A percentile compares a stretch with the other conserved stretches of the same genome.
These are phyloP conservation scores for Panopea generosa DNA, from an alignment of 2,888 invertebrate species.

Conservation along the genomic window DNA sequence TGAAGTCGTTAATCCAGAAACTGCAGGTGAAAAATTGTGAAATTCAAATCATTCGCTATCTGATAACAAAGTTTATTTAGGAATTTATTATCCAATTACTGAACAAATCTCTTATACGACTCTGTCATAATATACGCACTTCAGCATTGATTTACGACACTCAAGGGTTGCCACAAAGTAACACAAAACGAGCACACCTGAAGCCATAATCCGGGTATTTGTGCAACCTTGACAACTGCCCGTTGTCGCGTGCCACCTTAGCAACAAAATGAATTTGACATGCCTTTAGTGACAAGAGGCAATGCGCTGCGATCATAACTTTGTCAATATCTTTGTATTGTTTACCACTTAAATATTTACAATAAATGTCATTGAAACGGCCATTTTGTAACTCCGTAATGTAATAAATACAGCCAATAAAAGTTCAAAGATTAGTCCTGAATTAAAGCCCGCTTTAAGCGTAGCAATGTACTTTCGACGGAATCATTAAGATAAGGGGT, in stretches of 20 bases:
- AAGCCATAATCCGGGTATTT: slow-evolving; percentile 50
- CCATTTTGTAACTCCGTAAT: slow-evolving; percentile 5
- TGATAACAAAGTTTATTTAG: slow-evolving; percentile 45
- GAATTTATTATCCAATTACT: slow-evolving; percentile 43
- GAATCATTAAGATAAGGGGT: no score
- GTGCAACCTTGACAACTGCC: slow-evolving; percentile 39
- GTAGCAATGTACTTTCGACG: no score
- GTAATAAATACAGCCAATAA: slow-evolving; percentile 30
- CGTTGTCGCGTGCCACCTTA: slow-evolving; percentile 54
- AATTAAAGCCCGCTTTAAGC: slow-evolving; percentile 28
- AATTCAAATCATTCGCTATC: slow-evolving; percentile 40
- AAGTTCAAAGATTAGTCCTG: slow-evolving; percentile 33
- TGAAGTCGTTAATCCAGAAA: no score
- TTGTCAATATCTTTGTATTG: slow-evolving; percentile 29
- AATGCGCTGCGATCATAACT: slow-evolving; percentile 9
- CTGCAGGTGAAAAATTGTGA: slow-evolving; percentile 23
- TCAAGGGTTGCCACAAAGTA: slow-evolving; percentile 38
- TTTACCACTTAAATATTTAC: slow-evolving; percentile 40
- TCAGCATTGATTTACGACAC: slow-evolving; percentile 49
- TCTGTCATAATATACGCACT: slow-evolving; percentile 28
- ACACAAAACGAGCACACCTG: slow-evolving; percentile 40
- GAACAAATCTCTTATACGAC: slow-evolving; percentile 17
- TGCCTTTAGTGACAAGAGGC: slow-evolving; percentile 50
- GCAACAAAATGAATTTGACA: slow-evolving; percentile 42
- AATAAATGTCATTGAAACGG: not conserved